Conservation (phyloP, 2,888 invertebrate species). For the Cotesia congregata region DNA sequence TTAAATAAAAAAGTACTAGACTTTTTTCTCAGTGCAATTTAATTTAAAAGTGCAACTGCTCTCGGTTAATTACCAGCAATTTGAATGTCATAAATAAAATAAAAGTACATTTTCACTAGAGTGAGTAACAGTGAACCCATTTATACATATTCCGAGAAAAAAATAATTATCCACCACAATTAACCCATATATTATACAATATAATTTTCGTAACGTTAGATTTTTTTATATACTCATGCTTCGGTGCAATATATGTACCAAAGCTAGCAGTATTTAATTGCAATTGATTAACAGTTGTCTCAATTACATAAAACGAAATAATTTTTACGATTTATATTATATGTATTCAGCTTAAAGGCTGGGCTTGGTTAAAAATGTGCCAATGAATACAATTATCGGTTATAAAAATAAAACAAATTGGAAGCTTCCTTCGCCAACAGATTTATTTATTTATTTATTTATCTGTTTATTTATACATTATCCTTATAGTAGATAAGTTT, state of each 20-base stretch:
- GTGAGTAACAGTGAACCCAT: neutral
- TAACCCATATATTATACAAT: neutral
- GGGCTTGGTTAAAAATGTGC: neutral
- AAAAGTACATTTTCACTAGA: neutral
- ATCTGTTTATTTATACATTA: neutral
- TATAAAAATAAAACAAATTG: neutral
- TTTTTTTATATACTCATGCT: neutral
- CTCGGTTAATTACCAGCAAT: too few species aligned
- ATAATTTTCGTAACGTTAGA: neutral
- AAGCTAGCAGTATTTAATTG: neutral
- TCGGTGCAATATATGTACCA: neutral
- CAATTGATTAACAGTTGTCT: neutral
- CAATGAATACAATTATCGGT: neutral
- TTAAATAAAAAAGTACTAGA: too few species aligned
- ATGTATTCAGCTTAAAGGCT: neutral
- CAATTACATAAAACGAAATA: neutral
- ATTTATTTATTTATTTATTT: neutral
- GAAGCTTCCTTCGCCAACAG: neutral
- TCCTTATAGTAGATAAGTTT: constrained; percentile 16
- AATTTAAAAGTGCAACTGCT: too few species aligned
- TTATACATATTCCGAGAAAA: neutral
- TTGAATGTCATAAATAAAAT: too few species aligned
- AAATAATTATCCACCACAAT: neutral
- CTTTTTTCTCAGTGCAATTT: too few species aligned
- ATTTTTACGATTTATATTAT: neutral